Evolutionary conservation across 2,797 vertebrate genomes (phyloP).

Genomic region (Spondyliosoma cantharus): DNA sequence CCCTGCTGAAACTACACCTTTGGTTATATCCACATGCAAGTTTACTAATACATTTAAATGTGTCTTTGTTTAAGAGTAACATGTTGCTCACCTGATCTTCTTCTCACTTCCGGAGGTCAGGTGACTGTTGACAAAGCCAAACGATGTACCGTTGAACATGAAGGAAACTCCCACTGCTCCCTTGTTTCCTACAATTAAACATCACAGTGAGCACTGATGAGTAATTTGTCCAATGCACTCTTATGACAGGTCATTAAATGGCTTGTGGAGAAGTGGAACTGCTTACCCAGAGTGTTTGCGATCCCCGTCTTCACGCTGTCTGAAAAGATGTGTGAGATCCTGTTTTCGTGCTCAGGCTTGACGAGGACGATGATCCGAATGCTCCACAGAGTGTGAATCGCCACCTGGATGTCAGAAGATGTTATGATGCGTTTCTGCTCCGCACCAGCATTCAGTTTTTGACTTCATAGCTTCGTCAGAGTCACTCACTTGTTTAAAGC

Average conservation of each 20-base stretch:
- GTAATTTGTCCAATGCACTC: not conserved
- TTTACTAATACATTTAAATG: not conserved
- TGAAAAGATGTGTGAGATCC: slow-evolving; percentile 95
- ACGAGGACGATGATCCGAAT: slow-evolving; percentile 94
- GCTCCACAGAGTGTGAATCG: slow-evolving; percentile 96
- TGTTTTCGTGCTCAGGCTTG: slow-evolving; percentile 96
- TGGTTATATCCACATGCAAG: not conserved
- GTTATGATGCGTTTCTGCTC: not conserved
- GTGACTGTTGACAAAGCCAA: slow-evolving; percentile 99
- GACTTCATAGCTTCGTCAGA: not conserved
- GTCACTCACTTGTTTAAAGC: slow-evolving; percentile 90
- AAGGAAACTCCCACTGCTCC: slow-evolving; percentile 98
- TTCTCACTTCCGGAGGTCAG: slow-evolving; percentile 98
- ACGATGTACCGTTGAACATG: slow-evolving; percentile 98
- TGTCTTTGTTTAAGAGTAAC: not conserved
- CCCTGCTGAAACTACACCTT: not conserved
- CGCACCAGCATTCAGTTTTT: not conserved
- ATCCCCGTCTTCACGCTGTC: slow-evolving; percentile 98
- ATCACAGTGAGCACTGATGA: not conserved
- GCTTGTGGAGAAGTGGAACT: not conserved
- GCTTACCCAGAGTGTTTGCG: slow-evolving; percentile 94
- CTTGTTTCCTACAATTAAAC: slow-evolving; percentile 90
- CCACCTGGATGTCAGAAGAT: slow-evolving; percentile 83
- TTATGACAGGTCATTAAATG: not conserved
- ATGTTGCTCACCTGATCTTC: slow-evolving; percentile 91